phyloP scores from a whole-genome alignment of 2,888 invertebrate genomes.

The Tetranychus truncatus region DNA sequence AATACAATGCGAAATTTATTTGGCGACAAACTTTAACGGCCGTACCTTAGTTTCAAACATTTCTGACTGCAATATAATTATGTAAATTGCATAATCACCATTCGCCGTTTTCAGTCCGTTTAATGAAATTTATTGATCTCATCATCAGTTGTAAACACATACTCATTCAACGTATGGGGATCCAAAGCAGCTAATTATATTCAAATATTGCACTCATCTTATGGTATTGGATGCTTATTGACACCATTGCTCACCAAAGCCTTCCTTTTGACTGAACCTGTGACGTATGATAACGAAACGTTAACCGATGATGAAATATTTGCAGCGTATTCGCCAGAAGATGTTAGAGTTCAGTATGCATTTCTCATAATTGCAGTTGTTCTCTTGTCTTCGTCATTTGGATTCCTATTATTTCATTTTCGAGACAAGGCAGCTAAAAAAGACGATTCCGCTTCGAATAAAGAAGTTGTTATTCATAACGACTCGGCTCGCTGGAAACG shows the following conservation, averaged over 20 bases:
- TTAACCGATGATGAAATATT: background rate
- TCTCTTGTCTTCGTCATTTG: background rate
- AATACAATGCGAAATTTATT: no score
- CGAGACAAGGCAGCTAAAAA: background rate
- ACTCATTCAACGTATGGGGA: background rate
- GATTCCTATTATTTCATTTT: background rate
- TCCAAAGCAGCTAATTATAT: background rate
- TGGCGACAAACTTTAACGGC: no score
- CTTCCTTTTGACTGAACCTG: background rate
- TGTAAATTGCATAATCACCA: no score
- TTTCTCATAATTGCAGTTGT: background rate
- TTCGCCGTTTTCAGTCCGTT: background rate
- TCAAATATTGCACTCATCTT: background rate
- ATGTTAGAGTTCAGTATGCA: background rate
- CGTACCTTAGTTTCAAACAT: no score
- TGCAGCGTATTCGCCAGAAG: background rate
- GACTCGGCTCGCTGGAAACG: background rate
- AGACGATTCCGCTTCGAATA: background rate
- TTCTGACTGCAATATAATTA: no score
- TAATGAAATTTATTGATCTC: background rate
- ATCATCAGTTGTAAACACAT: background rate
- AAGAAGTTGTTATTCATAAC: background rate
- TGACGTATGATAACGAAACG: background rate
- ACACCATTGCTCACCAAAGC: background rate
- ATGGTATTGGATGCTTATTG: background rate